Percentiles rank a stretch among this genome's conserved stretches.
These are phyloP conservation scores for Pachyramphus minor DNA, from an alignment of 2,113 vertebrate species.

Conservation along the genomic window DNA sequence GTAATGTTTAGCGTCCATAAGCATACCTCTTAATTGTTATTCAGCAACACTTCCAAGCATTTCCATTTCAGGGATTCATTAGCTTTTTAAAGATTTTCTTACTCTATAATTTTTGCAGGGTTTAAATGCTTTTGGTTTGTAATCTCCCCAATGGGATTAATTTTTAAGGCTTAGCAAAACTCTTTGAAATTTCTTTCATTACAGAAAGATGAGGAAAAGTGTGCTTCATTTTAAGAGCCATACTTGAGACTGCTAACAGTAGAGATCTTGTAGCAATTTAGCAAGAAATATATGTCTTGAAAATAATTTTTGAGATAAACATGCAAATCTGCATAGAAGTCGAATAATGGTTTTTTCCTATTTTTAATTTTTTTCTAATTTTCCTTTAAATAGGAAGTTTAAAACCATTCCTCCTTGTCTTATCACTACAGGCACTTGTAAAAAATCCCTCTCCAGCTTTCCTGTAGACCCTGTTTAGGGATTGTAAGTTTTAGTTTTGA, in stretches of 20 bases:
- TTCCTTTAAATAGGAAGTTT: not conserved
- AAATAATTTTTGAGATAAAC: not conserved
- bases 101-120: not conserved
- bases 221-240: not conserved
- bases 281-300: not conserved
- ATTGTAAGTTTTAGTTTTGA: not conserved
- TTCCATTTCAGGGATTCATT: not conserved
- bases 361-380: not conserved
- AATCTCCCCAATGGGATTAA: not conserved
- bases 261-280: not conserved
- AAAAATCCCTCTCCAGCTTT: not conserved
- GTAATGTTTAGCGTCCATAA: not conserved
- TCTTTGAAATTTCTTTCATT: not conserved
- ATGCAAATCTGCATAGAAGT: not conserved
- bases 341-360: not conserved
- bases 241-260: not conserved
- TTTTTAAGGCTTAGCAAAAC: not conserved
- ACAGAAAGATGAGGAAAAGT: not conserved
- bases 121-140: not conserved
- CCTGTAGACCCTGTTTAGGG: not conserved
- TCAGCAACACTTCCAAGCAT: not conserved
- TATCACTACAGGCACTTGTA: not conserved
- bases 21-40: not conserved
- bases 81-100: not conserved
- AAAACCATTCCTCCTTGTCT: not conserved